Conservation (phyloP, 2,797 vertebrate species). For the Okamejei kenojei region DNA sequence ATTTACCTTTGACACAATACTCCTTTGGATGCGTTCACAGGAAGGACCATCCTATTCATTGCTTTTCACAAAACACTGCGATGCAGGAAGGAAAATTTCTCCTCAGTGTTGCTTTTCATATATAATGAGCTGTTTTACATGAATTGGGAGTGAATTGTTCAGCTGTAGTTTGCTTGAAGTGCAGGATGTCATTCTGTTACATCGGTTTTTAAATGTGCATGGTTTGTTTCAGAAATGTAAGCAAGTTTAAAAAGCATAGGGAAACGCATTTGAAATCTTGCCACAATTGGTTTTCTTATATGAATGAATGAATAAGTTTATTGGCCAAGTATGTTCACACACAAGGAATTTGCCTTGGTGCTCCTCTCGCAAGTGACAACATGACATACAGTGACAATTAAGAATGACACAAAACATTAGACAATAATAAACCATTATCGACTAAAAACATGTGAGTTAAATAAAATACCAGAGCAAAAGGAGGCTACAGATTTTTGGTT, state of each 20-base stretch:
- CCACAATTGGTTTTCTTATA: not conserved
- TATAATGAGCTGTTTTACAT: not conserved
- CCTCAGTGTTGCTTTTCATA: not conserved
- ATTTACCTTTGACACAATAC: not conserved
- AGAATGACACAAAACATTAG: too few relatives aligned
- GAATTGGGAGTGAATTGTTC: not conserved
- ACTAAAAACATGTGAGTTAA: too few relatives aligned
- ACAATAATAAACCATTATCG: too few relatives aligned
- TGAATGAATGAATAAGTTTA: too few relatives aligned
- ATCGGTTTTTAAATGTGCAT: not conserved
- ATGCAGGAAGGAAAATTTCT: not conserved
- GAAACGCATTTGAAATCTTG: not conserved
- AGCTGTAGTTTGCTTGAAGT: not conserved
- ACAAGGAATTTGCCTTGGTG: too few relatives aligned
- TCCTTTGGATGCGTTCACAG: not conserved
- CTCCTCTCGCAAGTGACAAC: too few relatives aligned
- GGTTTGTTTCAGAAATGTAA: not conserved
- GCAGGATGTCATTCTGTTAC: not conserved
- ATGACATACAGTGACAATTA: too few relatives aligned
- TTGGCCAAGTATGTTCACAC: too few relatives aligned
- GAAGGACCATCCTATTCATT: not conserved
- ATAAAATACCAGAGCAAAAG: too few relatives aligned
- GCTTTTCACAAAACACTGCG: not conserved
- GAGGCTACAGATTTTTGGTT: too few relatives aligned
- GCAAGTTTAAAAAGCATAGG: not conserved